Conservation (phyloP, 2,888 invertebrate species). For the Rhopalosiphum nymphaeae region DNA sequence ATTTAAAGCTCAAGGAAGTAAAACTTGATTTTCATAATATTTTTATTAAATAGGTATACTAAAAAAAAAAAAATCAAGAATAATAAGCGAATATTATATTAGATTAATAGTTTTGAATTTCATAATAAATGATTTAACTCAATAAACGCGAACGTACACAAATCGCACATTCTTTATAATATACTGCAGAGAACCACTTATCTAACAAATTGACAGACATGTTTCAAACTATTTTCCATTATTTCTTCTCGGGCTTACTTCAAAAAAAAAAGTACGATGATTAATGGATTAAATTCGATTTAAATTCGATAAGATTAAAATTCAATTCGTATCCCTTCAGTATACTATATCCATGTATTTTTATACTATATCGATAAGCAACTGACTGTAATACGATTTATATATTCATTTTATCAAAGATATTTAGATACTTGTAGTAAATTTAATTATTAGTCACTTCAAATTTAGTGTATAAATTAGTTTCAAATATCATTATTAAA, state of each 20-base stretch:
- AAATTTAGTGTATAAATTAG: not conserved
- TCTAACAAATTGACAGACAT: conserved; percentile 17
- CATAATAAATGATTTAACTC: not conserved
- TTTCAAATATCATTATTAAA: not conserved
- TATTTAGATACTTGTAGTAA: not conserved
- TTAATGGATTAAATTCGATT: conserved; percentile 9
- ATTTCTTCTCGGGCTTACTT: not conserved
- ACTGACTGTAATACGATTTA: not conserved
- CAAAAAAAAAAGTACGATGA: conserved; percentile 2
- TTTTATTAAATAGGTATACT: not conserved
- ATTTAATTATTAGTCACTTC: not conserved
- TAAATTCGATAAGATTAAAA: not conserved
- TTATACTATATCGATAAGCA: not conserved
- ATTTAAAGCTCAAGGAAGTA: not conserved
- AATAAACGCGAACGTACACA: not conserved
- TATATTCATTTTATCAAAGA: not conserved
- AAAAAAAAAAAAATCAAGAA: not conserved
- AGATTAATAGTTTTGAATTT: not conserved
- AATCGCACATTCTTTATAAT: conserved; percentile 1
- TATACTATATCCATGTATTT: not conserved
- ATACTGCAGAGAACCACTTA: not conserved
- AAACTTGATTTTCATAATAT: not conserved
- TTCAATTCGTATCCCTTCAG: not conserved
- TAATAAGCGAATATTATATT: not conserved
- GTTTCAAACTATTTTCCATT: not conserved